phyloP scores from a whole-genome alignment of 2,888 invertebrate species.

The Xanthorhoe designata region DNA sequence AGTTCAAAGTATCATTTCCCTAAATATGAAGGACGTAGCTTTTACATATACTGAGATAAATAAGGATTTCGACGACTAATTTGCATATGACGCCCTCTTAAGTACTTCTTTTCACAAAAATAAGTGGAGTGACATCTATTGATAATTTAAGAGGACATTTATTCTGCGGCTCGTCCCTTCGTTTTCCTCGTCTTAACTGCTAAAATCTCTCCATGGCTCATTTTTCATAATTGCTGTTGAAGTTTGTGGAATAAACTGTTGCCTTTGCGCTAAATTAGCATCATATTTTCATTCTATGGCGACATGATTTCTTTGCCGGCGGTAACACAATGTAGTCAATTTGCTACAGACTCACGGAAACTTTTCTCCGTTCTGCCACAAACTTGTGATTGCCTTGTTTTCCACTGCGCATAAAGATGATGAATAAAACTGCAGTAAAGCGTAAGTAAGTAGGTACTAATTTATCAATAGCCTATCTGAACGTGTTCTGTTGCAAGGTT shows the following conservation, averaged over 20 bases:
- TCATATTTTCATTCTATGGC: conserved; percentile 52
- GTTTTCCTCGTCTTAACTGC: conserved; percentile 34
- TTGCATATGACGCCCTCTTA: no score
- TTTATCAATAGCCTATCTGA: not conserved
- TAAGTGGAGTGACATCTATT: conserved; percentile 29
- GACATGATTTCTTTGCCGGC: conserved; percentile 44
- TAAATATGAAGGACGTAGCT: no score
- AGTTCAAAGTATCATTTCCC: no score
- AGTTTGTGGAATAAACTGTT: conserved; percentile 49
- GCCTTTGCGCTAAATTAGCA: conserved; percentile 49
- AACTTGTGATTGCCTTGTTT: conserved; percentile 79
- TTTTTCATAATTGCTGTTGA: conserved; percentile 50
- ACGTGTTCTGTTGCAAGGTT: not conserved
- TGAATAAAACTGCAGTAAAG: conserved; percentile 65
- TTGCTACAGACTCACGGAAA: conserved; percentile 64
- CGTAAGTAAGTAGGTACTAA: conserved; percentile 31
- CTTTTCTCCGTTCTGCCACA: conserved; percentile 64
- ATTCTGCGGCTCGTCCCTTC: conserved; percentile 24
- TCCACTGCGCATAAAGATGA: conserved; percentile 68
- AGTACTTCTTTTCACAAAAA: conserved; percentile 31
- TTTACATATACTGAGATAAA: no score
- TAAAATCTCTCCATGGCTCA: conserved; percentile 35
- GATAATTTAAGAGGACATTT: conserved; percentile 24
- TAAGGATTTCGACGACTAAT: no score
- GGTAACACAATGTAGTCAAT: conserved; percentile 75